Percentiles rank a stretch among this genome's conserved stretches.
phyloP scores from a whole-genome alignment of 2,888 invertebrate species.

The Ormia ochracea region DNA sequence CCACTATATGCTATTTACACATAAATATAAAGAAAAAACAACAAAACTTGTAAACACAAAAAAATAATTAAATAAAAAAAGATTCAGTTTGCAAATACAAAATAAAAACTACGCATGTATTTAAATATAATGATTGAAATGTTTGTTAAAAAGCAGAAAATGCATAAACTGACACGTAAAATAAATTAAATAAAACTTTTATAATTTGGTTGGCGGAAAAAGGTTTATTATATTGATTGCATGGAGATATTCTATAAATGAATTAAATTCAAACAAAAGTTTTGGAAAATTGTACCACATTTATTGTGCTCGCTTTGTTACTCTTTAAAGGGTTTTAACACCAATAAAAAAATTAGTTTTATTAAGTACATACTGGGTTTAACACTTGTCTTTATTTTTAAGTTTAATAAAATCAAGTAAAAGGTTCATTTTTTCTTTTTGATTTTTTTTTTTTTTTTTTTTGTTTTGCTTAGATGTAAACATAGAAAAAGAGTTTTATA shows the following conservation, averaged over 20 bases:
- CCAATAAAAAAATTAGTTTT: constrained; percentile 6
- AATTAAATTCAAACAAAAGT: neutral
- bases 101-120: neutral
- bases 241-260: neutral
- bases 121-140: constrained; percentile 21
- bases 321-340: neutral
- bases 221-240: neutral
- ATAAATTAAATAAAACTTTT: neutral
- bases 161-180: neutral
- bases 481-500: neutral
- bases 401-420: constrained; percentile 5
- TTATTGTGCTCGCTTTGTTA: neutral
- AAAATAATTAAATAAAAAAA: constrained; percentile 40
- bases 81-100: constrained; percentile 54
- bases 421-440: neutral
- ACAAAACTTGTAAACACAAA: constrained; percentile 22
- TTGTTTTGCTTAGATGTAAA: constrained; percentile 16
- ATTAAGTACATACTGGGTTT: constrained; percentile 34
- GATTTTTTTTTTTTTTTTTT: no score
- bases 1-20: constrained; percentile 40
- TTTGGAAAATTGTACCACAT: neutral
- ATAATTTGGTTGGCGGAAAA: neutral
- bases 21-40: constrained; percentile 14
- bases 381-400: constrained; percentile 35
- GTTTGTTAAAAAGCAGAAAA: constrained; percentile 40